phyloP scores from a whole-genome alignment of 1,140 invertebrate genomes.

The Cydia fagiglandana region DNA sequence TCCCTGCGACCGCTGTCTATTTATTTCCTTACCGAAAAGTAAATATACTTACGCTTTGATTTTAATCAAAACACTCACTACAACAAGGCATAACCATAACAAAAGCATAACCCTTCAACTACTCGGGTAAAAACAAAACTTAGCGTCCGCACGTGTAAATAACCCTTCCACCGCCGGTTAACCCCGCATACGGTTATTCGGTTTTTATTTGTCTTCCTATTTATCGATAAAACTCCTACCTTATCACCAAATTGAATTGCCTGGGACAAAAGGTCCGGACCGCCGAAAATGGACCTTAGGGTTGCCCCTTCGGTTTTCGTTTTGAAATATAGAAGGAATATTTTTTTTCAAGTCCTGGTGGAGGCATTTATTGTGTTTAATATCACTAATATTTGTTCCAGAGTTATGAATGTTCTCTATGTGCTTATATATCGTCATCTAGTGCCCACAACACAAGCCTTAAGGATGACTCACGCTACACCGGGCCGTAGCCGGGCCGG shows the following conservation, averaged over 20 bases:
- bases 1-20: no score
- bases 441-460: no score
- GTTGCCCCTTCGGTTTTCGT: neutral
- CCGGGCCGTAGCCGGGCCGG: no score
- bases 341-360: no score
- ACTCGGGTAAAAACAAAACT: neutral
- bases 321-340: neutral
- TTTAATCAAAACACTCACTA: no score
- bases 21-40: no score
- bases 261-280: neutral
- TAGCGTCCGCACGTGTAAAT: neutral
- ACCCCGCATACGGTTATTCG: slow-evolving; percentile 5
- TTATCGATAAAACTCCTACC: slow-evolving; percentile 5
- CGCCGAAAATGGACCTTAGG: neutral
- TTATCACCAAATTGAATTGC: slow-evolving; percentile 19
- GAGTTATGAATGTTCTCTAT: no score
- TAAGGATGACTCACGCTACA: no score
- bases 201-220: slow-evolving; percentile 21
- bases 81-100: neutral
- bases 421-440: no score
- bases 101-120: neutral
- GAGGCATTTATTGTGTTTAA: no score
- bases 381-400: no score
- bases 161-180: neutral
- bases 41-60: no score